Base-by-base conservation (phyloP, 2,888 invertebrate genomes). In the Metallyticus violacea region DNA sequence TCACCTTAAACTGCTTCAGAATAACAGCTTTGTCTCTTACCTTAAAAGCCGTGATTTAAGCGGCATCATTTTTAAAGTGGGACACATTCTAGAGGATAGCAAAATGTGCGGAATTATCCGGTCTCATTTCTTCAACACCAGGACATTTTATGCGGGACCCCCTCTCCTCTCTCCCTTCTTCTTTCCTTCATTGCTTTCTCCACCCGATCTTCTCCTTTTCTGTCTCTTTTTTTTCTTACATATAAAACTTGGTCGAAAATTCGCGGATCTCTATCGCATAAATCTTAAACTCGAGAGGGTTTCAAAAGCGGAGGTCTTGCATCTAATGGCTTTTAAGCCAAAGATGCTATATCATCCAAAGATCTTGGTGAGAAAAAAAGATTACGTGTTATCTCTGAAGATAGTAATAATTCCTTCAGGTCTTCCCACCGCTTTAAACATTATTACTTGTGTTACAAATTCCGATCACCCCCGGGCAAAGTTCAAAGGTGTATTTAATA, bases 301-400 rank as follows among this genome's bases (percentile, higher is more conserved):
- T 40, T 30, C 40, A 81, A 81, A 40, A 25, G 81, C 25, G 81
- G 40, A 15, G 25, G 81, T n/a, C 81, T 81, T 81, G 81, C 81
- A 81, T 81, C 30, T 40, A 81, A 81, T 81, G 81, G 81, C 81
- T 81, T 81, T 40, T 81, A 81, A 81, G 81, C 40, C 81, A 81
- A 81, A 81, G 81, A 81, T 81, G 28, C 80, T 80, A 28, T 29
- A 30, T 80, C 40, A 25, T 40, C 30, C 40, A 81, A 81, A 81
- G 81, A 81, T 28, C 25, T 81, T 40, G 9, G 26, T 26, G 15
- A 30, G 25, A 26, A n/a, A 81, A 81, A n/a, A 40, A 81, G 9
- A 40, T 40, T 62, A 62, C 40, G 40, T 62, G 40, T 62, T 62
- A 62, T 62, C 40, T 62, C 40, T 62, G 40, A 62, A 62, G 40